Percentiles rank a stretch among this genome's conserved stretches.
Evolutionary conservation across 2,113 vertebrate genomes (phyloP).

Genomic region (Mormyrus lacerda): DNA sequence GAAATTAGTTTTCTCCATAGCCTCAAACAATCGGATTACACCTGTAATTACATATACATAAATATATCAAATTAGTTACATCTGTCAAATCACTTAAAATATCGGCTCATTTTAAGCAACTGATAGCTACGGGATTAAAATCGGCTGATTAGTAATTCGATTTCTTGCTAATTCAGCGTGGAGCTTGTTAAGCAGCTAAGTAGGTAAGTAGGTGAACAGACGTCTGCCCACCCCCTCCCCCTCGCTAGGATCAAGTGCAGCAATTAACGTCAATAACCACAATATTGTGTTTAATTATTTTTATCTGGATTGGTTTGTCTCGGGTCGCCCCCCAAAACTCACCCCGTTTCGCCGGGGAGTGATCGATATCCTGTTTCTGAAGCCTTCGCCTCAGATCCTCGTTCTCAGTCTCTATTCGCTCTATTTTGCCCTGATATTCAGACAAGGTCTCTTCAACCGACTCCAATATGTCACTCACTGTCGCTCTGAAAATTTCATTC

Average conservation of each 20-base stretch:
- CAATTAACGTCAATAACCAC: neutral
- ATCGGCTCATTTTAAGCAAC: neutral
- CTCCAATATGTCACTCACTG: constrained; percentile 59
- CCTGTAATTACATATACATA: neutral
- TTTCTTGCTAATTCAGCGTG: neutral
- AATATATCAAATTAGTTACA: neutral
- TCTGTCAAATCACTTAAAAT: neutral
- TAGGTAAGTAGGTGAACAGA: neutral
- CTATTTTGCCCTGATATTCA: constrained; percentile 53
- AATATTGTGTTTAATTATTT: neutral
- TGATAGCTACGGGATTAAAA: neutral
- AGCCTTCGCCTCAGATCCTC: constrained; percentile 52
- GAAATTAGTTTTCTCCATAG: neutral
- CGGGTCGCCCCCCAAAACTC: neutral
- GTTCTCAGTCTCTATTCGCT: constrained; percentile 54
- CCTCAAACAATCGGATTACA: neutral
- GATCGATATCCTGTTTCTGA: constrained; percentile 24
- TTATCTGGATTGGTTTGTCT: constrained; percentile 26
- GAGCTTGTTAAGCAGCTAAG: neutral
- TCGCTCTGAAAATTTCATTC: constrained; percentile 59
- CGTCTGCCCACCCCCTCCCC: neutral
- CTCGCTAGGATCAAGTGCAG: neutral
- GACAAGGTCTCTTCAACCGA: constrained; percentile 57
- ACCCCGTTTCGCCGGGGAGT: constrained; percentile 6
- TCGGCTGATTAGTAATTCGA: neutral